phyloP scores from a whole-genome alignment of 2,888 invertebrate genomes.

The Anticlea derivata region DNA sequence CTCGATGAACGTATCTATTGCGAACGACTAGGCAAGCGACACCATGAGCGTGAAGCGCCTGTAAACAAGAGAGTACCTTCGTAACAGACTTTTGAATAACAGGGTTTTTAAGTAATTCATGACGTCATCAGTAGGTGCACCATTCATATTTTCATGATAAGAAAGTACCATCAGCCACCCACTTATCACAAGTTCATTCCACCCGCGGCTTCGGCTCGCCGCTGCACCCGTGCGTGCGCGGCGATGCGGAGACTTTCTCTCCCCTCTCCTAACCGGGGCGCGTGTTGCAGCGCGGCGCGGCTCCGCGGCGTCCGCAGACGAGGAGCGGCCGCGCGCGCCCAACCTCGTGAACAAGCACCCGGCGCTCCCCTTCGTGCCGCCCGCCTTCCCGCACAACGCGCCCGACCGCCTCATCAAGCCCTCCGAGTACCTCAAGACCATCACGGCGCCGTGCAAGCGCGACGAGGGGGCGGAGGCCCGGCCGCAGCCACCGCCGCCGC shows the following conservation, averaged over 20 bases:
- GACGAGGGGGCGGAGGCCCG: constrained; percentile 85
- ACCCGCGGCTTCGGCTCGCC: constrained; percentile 30
- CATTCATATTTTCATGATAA: constrained; percentile 20
- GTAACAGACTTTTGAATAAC: too few relatives aligned
- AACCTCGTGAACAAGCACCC: constrained; percentile 93
- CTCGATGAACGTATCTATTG: too few relatives aligned
- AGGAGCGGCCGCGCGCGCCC: constrained; percentile 80
- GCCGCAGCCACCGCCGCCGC: constrained; percentile 82
- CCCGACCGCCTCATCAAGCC: constrained; percentile 95
- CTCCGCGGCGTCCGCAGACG: constrained; percentile 74
- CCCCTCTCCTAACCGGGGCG: constrained; percentile 56
- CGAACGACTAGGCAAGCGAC: too few relatives aligned
- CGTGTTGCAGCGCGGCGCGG: constrained; percentile 74
- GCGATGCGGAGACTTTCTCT: constrained; percentile 74
- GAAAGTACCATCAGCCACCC: constrained; percentile 18
- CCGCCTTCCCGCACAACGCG: constrained; percentile 92
- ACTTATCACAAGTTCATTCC: constrained; percentile 26
- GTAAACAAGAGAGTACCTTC: too few relatives aligned
- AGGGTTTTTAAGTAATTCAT: too few relatives aligned
- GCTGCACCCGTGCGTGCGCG: constrained; percentile 56
- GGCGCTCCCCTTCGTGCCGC: constrained; percentile 95
- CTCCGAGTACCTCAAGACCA: constrained; percentile 94
- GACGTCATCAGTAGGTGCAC: too few relatives aligned
- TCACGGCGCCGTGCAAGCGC: constrained; percentile 86
- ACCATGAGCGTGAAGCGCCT: too few relatives aligned